These are phyloP conservation scores for Panagrolaimus sp. DNA, from an alignment of 1,140 invertebrate species.

Conservation along the genomic window DNA sequence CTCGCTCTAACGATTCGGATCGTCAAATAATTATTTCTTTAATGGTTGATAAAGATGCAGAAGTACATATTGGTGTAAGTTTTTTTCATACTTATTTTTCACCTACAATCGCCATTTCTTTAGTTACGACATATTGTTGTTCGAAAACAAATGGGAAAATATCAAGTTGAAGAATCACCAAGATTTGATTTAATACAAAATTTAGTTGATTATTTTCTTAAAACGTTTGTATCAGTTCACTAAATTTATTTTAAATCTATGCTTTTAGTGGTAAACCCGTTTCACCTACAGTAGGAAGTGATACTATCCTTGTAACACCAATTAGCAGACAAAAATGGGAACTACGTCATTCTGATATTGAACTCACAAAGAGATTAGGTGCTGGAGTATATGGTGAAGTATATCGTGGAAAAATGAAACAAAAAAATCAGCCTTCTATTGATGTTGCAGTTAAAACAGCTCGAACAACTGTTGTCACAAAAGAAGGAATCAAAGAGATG, in stretches of 20 bases:
- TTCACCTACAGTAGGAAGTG: neutral
- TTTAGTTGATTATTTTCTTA: neutral
- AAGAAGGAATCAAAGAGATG: constrained; percentile 32
- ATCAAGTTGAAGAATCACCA: constrained; percentile 10
- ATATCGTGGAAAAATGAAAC: neutral
- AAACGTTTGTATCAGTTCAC: too few species aligned
- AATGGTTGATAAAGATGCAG: neutral
- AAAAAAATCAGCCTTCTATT: neutral
- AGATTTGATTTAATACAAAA: neutral
- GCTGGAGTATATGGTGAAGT: neutral
- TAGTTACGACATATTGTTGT: constrained; percentile 6
- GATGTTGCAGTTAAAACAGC: neutral
- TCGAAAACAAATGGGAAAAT: neutral
- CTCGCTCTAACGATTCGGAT: neutral
- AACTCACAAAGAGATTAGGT: neutral
- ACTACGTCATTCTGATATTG: neutral
- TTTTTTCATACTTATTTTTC: neutral
- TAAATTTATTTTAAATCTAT: neutral
- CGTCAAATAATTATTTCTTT: constrained; percentile 3
- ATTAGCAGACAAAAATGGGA: constrained; percentile 7
- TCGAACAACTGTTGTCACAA: neutral
- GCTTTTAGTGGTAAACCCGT: neutral
- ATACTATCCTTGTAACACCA: neutral
- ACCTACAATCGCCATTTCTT: neutral
- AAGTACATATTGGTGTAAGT: neutral